phyloP scores from a whole-genome alignment of 53 echinoderm and acorn worm genomes.

The Holothuria scabra region DNA sequence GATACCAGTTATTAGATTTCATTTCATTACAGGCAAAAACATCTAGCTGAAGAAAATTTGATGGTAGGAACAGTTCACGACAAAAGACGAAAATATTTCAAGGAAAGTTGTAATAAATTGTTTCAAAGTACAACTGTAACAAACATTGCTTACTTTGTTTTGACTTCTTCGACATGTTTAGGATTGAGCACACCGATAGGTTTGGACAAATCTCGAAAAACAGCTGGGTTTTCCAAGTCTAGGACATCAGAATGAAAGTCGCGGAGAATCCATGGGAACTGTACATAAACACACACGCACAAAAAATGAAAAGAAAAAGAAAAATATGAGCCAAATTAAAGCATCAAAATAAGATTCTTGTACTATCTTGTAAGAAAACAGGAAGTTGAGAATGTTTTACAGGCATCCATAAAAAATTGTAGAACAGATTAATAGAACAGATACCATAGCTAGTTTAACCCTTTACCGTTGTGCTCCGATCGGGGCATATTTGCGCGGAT shows the following conservation, averaged over 20 bases:
- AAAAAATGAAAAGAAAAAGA: no score
- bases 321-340: no score
- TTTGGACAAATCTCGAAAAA: constrained; percentile 88
- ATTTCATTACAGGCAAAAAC: not conserved
- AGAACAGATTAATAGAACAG: no score
- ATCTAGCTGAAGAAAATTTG: not conserved
- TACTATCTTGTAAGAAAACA: no score
- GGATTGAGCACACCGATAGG: constrained; percentile 94
- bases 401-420: no score
- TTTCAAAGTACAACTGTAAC: not conserved
- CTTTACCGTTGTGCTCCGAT: no score
- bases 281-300: not conserved
- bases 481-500: no score
- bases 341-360: no score
- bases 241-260: constrained; percentile 88
- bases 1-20: no score
- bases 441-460: no score
- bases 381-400: no score
- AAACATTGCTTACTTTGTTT: constrained; percentile 72
- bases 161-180: constrained; percentile 85
- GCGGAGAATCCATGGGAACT: constrained; percentile 97
- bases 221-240: constrained; percentile 75
- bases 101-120: not conserved
- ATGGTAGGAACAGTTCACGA: not conserved
- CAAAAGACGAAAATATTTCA: not conserved